phyloP scores from a whole-genome alignment of 2,888 invertebrate species.

The Microctonus hyperodae region DNA sequence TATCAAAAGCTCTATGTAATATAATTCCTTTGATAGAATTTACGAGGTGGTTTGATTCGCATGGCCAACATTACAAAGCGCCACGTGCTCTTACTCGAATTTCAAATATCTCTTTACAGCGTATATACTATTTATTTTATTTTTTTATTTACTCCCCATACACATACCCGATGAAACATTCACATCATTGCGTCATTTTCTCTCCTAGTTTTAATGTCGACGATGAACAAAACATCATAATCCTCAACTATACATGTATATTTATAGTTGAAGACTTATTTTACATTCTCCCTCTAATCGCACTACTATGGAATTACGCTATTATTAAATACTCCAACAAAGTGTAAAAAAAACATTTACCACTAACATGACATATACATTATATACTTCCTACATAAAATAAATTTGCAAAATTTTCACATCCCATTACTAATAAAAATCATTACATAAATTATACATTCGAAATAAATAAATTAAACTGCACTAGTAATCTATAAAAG shows the following conservation, averaged over 20 bases:
- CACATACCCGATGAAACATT: background rate
- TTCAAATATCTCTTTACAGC: background rate
- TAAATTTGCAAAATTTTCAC: too few relatives aligned
- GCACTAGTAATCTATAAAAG: too few relatives aligned
- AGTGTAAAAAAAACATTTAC: background rate
- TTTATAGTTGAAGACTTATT: background rate
- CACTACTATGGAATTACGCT: background rate
- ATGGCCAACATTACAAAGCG: constrained; percentile 35
- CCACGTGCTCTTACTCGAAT: background rate
- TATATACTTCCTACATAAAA: background rate
- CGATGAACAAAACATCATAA: background rate
- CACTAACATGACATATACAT: background rate
- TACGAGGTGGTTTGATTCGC: constrained; percentile 51
- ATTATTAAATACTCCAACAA: background rate
- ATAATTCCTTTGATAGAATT: constrained; percentile 52
- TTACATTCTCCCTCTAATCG: background rate
- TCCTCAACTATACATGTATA: too few relatives aligned
- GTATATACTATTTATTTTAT: background rate
- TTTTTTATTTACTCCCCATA: background rate
- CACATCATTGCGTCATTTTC: background rate
- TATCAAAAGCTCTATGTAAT: constrained; percentile 18
- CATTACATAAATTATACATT: too few relatives aligned
- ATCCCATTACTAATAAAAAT: too few relatives aligned
- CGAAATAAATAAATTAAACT: too few relatives aligned
- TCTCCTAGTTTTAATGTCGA: background rate